These are phyloP conservation scores for Pollenia amentaria DNA, from an alignment of 2,888 invertebrate genomes.

Conservation along the genomic window DNA sequence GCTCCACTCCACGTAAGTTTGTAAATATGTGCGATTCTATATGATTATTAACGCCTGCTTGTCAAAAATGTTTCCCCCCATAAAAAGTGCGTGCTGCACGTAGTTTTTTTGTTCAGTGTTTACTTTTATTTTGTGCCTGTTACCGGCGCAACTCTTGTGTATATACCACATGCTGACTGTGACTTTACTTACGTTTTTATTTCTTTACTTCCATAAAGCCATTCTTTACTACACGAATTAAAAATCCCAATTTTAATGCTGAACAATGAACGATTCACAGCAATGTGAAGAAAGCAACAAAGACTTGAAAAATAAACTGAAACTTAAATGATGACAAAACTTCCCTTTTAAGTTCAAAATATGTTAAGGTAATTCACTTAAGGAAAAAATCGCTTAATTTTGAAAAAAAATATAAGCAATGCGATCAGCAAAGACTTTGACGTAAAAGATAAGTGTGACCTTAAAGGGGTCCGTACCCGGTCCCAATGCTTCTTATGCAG, in stretches of 20 bases:
- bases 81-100: constrained; percentile 68
- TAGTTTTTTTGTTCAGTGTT: constrained; percentile 42
- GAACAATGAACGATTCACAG: constrained; percentile 67
- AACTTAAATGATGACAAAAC: constrained; percentile 42
- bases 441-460: too few species aligned
- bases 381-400: neutral
- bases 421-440: too few species aligned
- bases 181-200: neutral
- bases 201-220: neutral
- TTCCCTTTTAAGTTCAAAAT: constrained; percentile 3
- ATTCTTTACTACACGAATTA: constrained; percentile 17
- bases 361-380: constrained; percentile 1
- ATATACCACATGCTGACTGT: constrained; percentile 66
- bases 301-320: constrained; percentile 29
- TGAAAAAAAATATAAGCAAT: neutral
- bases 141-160: constrained; percentile 45
- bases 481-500: too few species aligned
- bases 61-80: neutral
- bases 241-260: constrained; percentile 61
- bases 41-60: constrained; percentile 19
- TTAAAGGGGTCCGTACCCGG: too few species aligned
- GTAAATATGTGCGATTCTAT: constrained; percentile 7
- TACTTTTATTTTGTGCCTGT: constrained; percentile 43
- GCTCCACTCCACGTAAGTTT: neutral
- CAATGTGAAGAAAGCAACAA: neutral